Conservation (phyloP, 2,113 vertebrate genomes). For the Poeciliopsis occidentalis region DNA sequence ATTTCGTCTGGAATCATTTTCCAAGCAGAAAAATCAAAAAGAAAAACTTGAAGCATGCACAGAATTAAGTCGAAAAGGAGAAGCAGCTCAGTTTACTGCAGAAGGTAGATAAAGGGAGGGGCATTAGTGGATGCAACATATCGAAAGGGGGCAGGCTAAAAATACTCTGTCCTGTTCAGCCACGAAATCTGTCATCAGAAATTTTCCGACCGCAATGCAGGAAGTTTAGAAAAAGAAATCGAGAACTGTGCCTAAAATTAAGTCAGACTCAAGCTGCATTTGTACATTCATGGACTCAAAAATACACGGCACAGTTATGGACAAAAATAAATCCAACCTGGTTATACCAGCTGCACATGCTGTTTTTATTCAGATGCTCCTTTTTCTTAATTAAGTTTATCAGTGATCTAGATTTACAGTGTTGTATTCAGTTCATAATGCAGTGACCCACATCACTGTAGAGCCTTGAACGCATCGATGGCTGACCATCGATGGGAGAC, state of each 20-base stretch:
- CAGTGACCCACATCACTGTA: slow-evolving; percentile 21
- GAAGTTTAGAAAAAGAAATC: slow-evolving; percentile 82
- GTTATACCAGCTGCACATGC: neutral
- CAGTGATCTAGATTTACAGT: neutral
- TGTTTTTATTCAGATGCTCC: slow-evolving; percentile 7
- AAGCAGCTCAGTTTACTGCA: neutral
- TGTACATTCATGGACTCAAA: slow-evolving; percentile 22
- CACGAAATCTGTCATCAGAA: slow-evolving; percentile 82
- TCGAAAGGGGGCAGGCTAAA: slow-evolving; percentile 62
- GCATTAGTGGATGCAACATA: slow-evolving; percentile 18
- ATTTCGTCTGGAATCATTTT: neutral
- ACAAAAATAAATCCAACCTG: slow-evolving; percentile 33
- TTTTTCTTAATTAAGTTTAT: neutral
- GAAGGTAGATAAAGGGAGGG: too few relatives aligned
- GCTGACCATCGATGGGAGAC: neutral
- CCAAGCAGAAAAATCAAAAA: neutral
- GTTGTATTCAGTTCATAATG: neutral
- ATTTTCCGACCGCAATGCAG: slow-evolving; percentile 84
- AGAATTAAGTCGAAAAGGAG: neutral
- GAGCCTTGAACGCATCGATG: neutral
- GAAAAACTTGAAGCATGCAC: neutral
- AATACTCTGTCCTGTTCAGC: slow-evolving; percentile 78
- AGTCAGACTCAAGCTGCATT: slow-evolving; percentile 38
- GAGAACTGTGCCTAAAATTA: slow-evolving; percentile 80
- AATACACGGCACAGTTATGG: neutral